Conservation (phyloP, 2,888 invertebrate genomes). For the Desoria tigrina region DNA sequence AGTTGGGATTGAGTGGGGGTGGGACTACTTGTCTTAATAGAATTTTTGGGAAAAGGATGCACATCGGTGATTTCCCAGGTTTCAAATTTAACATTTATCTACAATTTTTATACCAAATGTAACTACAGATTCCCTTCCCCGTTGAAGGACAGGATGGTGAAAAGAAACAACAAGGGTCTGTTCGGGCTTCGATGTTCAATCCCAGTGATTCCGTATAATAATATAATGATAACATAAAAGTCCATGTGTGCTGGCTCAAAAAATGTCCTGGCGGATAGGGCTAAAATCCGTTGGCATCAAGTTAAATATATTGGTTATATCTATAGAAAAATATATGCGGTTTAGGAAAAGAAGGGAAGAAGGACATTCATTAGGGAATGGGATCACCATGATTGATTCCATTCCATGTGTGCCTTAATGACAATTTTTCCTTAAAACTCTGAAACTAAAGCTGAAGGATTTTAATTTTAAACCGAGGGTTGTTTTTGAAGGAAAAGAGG, state of each 20-base stretch:
- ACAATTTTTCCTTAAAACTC: slow-evolving; percentile 47
- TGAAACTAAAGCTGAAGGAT: slow-evolving; percentile 28
- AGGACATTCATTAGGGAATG: slow-evolving; percentile 44
- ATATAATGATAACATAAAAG: too few species aligned
- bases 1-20: background rate
- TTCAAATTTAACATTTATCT: background rate
- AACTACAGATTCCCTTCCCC: too few species aligned
- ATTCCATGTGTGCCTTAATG: slow-evolving; percentile 53
- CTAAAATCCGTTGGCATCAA: too few species aligned
- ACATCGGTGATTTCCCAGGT: background rate
- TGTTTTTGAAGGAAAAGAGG: slow-evolving; percentile 25
- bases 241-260: too few species aligned
- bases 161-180: too few species aligned
- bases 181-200: too few species aligned
- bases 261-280: too few species aligned
- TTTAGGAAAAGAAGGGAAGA: background rate
- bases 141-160: too few species aligned
- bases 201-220: too few species aligned
- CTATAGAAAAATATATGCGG: background rate
- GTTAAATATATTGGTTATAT: too few species aligned
- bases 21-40: slow-evolving; percentile 1
- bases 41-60: background rate
- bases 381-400: slow-evolving; percentile 52
- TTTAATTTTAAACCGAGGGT: slow-evolving; percentile 41
- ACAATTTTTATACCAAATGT: slow-evolving; percentile 2